Base-by-base conservation (phyloP, 2,113 vertebrate genomes). In the Orthonyx spaldingii region DNA sequence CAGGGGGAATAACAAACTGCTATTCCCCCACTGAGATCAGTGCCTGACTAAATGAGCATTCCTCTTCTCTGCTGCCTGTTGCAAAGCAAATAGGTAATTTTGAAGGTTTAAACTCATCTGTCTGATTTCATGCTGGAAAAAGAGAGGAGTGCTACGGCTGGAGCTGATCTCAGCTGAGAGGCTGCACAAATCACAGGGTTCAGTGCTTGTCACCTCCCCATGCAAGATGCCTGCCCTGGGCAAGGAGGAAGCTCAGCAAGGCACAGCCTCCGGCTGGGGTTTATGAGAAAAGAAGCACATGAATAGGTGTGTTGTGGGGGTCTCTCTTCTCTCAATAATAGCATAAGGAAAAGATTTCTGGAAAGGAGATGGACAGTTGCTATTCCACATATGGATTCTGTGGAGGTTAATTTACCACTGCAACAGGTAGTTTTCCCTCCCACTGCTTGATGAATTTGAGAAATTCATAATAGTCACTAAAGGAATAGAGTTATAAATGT, bases 41-140 rank as follows among this genome's bases (percentile, higher is more conserved):
- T 71, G 74, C 53, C 90, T 68, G 74, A 76, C 65, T 95, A 82
- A 95, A 93, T 0, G 12, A 85, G 57, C 70, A 32, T 83, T 87
- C 80, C 84, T 80, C 61, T 87, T 52, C 87, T 68, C 70, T 69
- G 87, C 44, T 57, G 60, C 41, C 59, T 55, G 0, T 72, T 80
- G 76, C 53, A 94, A 94, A 87, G 74, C 49, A 95, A 93, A 90
- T 35, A 79, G 78, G 68, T 70, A 87, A 90, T 94, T 91, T 71
- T 1, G 12, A 84, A 87, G 39, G 44, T 85, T 95, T 93, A 93
- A 78, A 60, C 49, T 44, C 71, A 91, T 94, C 44, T 46, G n/a
- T 16, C 53, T 74, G 42, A 89, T 65, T 89, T 89, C 63, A 33
- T 1, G 5, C 57, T 71, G 84, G 56, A 84, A 77, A 95, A 72